These are phyloP conservation scores for Colossoma macropomum DNA, from an alignment of 2,113 vertebrate species.

Conservation along the genomic window DNA sequence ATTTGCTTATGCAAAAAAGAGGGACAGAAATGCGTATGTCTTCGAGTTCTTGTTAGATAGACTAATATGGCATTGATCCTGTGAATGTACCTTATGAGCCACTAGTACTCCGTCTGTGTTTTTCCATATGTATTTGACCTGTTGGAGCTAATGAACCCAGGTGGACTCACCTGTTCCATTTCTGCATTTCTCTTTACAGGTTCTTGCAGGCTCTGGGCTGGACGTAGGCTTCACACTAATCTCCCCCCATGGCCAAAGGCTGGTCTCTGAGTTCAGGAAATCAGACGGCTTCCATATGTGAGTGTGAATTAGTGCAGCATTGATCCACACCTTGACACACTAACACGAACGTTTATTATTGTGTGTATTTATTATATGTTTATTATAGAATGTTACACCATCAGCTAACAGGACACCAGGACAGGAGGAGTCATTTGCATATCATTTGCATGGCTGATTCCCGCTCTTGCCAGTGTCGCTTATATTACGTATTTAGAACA, in stretches of 20 bases:
- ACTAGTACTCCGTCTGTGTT: not conserved
- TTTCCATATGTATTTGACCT: not conserved
- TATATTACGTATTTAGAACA: too few species aligned
- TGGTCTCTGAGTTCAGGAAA: conserved; percentile 81
- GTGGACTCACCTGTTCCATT: not conserved
- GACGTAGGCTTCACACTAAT: conserved; percentile 85
- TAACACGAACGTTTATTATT: not conserved
- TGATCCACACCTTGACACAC: not conserved
- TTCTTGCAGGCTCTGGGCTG: conserved; percentile 85
- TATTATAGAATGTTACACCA: not conserved
- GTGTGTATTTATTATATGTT: not conserved
- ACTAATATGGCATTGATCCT: not conserved
- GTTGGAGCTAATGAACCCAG: not conserved
- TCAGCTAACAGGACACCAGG: not conserved
- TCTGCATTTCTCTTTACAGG: conserved; percentile 70
- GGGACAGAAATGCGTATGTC: not conserved
- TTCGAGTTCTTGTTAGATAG: not conserved
- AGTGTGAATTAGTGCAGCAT: conserved; percentile 52
- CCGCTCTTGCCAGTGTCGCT: too few species aligned
- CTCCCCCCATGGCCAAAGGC: conserved; percentile 79
- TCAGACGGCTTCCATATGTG: conserved; percentile 86
- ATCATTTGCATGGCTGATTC: not conserved
- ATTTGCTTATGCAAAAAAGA: conserved; percentile 54
- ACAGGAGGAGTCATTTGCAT: not conserved
- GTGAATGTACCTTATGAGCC: not conserved